phyloP scores from a whole-genome alignment of 2,888 invertebrate species.

The Chironomus tentans region DNA sequence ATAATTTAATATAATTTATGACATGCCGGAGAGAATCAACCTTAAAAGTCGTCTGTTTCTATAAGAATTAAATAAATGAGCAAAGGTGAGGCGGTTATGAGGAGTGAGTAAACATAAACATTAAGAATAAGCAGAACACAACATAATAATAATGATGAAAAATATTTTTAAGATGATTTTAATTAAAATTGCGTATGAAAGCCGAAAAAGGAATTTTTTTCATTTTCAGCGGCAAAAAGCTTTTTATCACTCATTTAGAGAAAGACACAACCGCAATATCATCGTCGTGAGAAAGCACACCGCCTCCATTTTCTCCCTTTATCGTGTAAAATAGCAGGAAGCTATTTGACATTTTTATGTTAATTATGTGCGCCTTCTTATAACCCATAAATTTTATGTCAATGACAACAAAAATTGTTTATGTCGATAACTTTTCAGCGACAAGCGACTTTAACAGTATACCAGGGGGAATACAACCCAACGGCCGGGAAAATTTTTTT shows the following conservation, averaged over 20 bases:
- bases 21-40: background rate
- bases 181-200: constrained; percentile 21
- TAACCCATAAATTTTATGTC: constrained; percentile 5
- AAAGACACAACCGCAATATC: background rate
- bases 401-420: constrained; percentile 5
- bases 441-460: background rate
- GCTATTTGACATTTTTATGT: constrained; percentile 8
- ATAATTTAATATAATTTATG: background rate
- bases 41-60: too few species aligned
- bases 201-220: background rate
- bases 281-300: background rate
- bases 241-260: background rate
- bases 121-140: background rate
- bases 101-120: background rate
- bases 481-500: too few species aligned
- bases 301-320: background rate
- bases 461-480: too few species aligned
- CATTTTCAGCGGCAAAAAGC: background rate
- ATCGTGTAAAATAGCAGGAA: background rate
- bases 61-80: background rate
- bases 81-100: background rate
- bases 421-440: background rate
- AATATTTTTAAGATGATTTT: constrained; percentile 11
- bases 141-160: background rate
- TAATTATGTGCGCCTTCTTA: constrained; percentile 6